Conservation (phyloP, 2,888 invertebrate genomes). For the Kryphioiulus occultus region DNA sequence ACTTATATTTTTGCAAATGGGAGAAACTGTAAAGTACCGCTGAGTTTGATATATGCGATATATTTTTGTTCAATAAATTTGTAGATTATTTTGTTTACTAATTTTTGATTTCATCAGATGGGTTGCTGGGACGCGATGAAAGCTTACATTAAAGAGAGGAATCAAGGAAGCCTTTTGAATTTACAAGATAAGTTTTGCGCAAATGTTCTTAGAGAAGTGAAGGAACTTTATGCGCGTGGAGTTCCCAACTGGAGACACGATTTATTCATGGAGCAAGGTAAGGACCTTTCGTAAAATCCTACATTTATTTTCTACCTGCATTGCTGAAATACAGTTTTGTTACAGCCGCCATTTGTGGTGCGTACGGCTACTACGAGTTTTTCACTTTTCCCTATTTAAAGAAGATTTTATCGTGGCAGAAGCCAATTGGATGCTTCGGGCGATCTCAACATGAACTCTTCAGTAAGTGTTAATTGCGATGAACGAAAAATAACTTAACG, state of each 20-base stretch:
- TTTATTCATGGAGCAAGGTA: slow-evolving; percentile 52
- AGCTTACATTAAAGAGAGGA: not conserved
- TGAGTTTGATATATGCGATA: not conserved
- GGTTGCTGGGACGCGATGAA: slow-evolving; percentile 33
- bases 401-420: slow-evolving; percentile 47
- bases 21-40: slow-evolving; percentile 41
- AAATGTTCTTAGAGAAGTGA: slow-evolving; percentile 48
- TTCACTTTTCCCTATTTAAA: slow-evolving; percentile 41
- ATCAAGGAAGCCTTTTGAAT: not conserved
- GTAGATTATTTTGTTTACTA: not conserved
- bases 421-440: slow-evolving; percentile 45
- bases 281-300: not conserved
- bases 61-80: not conserved
- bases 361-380: slow-evolving; percentile 43
- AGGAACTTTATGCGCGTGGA: not conserved
- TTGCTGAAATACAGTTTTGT: not conserved
- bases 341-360: slow-evolving; percentile 46
- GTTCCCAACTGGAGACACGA: not conserved
- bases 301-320: not conserved
- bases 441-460: not conserved
- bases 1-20: slow-evolving; percentile 48
- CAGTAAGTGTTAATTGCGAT: not conserved
- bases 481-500: not conserved
- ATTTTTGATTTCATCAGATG: slow-evolving; percentile 11
- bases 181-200: slow-evolving; percentile 44